Percentiles rank a stretch among this genome's conserved stretches.
phyloP scores from a whole-genome alignment of 2,797 vertebrate genomes.

The Trachurus trachurus region DNA sequence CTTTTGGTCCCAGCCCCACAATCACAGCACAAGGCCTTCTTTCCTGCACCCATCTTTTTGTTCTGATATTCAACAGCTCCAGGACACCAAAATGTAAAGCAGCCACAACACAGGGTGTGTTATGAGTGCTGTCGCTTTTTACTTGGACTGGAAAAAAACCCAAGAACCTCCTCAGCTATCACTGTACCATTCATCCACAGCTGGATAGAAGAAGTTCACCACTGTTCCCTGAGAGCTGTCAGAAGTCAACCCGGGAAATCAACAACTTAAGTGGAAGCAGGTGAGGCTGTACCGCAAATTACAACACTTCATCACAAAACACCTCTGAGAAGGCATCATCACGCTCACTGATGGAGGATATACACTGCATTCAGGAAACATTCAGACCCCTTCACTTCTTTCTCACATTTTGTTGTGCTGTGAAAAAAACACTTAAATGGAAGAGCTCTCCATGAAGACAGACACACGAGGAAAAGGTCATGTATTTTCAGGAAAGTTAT shows the following conservation, averaged over 20 bases:
- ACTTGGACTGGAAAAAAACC: not conserved
- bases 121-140: slow-evolving; percentile 21
- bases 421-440: not conserved
- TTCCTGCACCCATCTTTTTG: slow-evolving; percentile 12
- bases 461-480: not conserved
- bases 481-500: not conserved
- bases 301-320: slow-evolving; percentile 51
- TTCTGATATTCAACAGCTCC: slow-evolving; percentile 19
- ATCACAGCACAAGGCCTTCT: slow-evolving; percentile 13
- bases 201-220: slow-evolving; percentile 47
- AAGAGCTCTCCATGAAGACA: slow-evolving; percentile 4
- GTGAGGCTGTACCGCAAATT: slow-evolving; percentile 66
- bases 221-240: slow-evolving; percentile 41
- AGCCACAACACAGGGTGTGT: not conserved
- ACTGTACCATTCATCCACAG: slow-evolving; percentile 62
- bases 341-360: slow-evolving; percentile 10
- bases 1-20: not conserved
- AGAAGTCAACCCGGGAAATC: slow-evolving; percentile 51
- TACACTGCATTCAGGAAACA: not conserved
- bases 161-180: slow-evolving; percentile 29
- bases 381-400: not conserved
- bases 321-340: slow-evolving; percentile 19
- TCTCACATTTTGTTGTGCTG: not conserved
- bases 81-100: slow-evolving; percentile 4
- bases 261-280: slow-evolving; percentile 62